Percentiles rank a stretch among this genome's conserved stretches.
These are phyloP conservation scores for Malachius bipustulatus DNA, from an alignment of 2,888 invertebrate species.

Conservation along the genomic window DNA sequence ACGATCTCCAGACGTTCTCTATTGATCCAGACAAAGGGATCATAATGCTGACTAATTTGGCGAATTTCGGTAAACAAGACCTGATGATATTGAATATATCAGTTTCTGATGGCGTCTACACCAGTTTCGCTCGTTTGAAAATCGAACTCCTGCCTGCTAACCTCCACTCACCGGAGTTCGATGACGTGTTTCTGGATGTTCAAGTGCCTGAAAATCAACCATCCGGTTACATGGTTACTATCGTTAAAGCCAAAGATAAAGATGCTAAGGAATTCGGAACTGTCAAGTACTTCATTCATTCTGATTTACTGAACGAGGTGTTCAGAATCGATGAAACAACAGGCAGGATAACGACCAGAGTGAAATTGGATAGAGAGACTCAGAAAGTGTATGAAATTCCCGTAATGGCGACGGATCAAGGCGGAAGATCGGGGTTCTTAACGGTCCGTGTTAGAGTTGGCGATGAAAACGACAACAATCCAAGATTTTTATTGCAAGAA, in stretches of 20 bases:
- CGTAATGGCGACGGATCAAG: conserved; percentile 71
- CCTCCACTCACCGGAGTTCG: conserved; percentile 65
- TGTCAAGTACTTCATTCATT: conserved; percentile 67
- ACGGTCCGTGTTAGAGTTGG: conserved; percentile 65
- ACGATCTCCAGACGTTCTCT: conserved; percentile 61
- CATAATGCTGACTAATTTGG: conserved; percentile 61
- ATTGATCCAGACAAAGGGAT: conserved; percentile 49
- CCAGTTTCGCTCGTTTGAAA: conserved; percentile 72
- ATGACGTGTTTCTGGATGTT: conserved; percentile 65
- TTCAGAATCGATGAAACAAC: conserved; percentile 61
- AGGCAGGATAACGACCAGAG: conserved; percentile 54
- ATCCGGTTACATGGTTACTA: conserved; percentile 59
- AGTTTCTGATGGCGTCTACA: conserved; percentile 91
- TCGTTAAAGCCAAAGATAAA: conserved; percentile 66
- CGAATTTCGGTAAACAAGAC: conserved; percentile 52
- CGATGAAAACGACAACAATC: conserved; percentile 77
- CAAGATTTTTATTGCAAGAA: conserved; percentile 61
- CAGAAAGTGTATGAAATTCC: conserved; percentile 61
- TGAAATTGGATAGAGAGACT: conserved; percentile 60
- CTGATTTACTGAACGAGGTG: conserved; percentile 56
- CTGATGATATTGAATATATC: conserved; percentile 73
- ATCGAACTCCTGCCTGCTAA: conserved; percentile 70
- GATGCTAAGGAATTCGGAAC: conserved; percentile 69
- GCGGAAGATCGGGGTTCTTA: conserved; percentile 64
- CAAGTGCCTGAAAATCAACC: conserved; percentile 70